Conservation (phyloP, 2,888 invertebrate species). For the Clanis bilineata region DNA sequence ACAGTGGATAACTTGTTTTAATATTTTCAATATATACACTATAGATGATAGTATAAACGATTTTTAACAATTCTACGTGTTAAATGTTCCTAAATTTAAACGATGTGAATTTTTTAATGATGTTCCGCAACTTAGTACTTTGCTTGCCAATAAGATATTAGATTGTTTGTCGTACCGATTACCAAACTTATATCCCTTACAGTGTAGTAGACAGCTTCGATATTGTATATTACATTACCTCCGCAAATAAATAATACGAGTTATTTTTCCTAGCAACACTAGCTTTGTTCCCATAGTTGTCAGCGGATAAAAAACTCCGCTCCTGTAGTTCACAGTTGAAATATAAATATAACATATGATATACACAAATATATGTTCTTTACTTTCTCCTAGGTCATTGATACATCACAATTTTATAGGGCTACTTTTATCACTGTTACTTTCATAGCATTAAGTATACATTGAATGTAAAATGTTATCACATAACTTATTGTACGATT, state of each 20-base stretch:
- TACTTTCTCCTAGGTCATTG: constrained; percentile 29
- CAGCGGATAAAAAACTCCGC: constrained; percentile 12
- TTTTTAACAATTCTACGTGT: constrained; percentile 77
- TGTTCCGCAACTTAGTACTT: constrained; percentile 54
- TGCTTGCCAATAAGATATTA: constrained; percentile 67
- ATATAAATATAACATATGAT: constrained; percentile 6
- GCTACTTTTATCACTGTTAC: constrained; percentile 41
- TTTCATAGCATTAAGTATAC: constrained; percentile 67
- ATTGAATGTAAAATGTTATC: constrained; percentile 71
- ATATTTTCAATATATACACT: constrained; percentile 68
- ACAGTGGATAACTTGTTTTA: constrained; percentile 52
- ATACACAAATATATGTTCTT: constrained; percentile 1
- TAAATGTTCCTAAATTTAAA: constrained; percentile 81
- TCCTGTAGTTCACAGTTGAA: constrained; percentile 4
- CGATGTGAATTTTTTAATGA: constrained; percentile 67
- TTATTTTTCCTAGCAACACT: constrained; percentile 13
- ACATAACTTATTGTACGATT: constrained; percentile 79
- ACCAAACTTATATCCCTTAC: constrained; percentile 27
- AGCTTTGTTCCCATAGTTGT: constrained; percentile 5
- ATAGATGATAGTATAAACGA: constrained; percentile 69
- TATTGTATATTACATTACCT: constrained; percentile 12
- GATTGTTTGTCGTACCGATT: constrained; percentile 33
- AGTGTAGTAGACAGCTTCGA: constrained; percentile 4
- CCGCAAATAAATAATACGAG: constrained; percentile 10
- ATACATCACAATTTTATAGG: constrained; percentile 54